A percentile compares a stretch with the other conserved stretches of the same genome.
These are phyloP conservation scores for Laspeyria flexula DNA, from an alignment of 2,888 invertebrate species.

Conservation along the genomic window DNA sequence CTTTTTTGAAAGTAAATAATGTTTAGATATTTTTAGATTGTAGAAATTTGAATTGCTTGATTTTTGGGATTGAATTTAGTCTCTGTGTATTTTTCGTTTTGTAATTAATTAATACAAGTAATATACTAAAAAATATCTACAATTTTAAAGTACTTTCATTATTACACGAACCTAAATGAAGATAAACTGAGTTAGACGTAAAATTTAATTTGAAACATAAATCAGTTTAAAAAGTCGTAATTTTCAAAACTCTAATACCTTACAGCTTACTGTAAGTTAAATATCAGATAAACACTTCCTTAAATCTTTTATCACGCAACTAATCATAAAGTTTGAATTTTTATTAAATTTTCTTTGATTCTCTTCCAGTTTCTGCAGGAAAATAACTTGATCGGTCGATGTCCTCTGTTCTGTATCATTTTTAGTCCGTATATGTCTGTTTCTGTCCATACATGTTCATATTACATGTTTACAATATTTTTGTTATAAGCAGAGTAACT, in stretches of 20 bases:
- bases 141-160: too few relatives aligned
- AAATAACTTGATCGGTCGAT: slow-evolving; percentile 2
- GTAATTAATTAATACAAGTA: too few relatives aligned
- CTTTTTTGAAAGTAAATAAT: not conserved
- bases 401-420: slow-evolving; percentile 5
- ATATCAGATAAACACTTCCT: slow-evolving; percentile 7
- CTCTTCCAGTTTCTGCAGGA: not conserved
- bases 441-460: not conserved
- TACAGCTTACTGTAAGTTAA: slow-evolving; percentile 4
- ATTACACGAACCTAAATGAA: too few relatives aligned
- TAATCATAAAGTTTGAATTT: slow-evolving; percentile 25
- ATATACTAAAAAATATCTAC: too few relatives aligned
- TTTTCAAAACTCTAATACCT: not conserved
- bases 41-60: too few relatives aligned
- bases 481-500: too few relatives aligned
- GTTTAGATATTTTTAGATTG: not conserved
- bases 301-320: slow-evolving; percentile 33
- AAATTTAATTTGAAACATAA: not conserved
- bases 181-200: too few relatives aligned
- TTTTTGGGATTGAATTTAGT: too few relatives aligned
- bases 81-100: too few relatives aligned
- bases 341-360: slow-evolving; percentile 3
- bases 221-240: not conserved
- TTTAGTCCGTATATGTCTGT: not conserved
- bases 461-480: not conserved